phyloP scores from a whole-genome alignment of 2,113 vertebrate species.

The Limanda limanda region DNA sequence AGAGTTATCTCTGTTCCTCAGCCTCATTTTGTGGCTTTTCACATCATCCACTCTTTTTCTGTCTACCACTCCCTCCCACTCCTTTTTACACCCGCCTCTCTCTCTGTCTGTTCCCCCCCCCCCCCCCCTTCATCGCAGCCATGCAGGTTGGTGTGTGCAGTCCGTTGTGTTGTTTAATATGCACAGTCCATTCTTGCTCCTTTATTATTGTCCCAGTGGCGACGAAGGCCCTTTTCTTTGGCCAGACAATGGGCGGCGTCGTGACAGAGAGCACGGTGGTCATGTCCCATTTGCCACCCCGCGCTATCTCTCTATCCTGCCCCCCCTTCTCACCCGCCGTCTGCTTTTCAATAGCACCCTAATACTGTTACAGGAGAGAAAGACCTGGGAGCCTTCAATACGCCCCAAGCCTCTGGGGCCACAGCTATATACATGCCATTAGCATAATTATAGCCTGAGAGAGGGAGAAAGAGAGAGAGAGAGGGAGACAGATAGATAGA shows the following conservation, averaged over 20 bases:
- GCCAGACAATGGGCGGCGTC: slow-evolving; percentile 80
- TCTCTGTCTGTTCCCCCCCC: slow-evolving; percentile 43
- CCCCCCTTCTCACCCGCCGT: slow-evolving; percentile 72
- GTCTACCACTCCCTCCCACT: slow-evolving; percentile 42
- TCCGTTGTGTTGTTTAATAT: slow-evolving; percentile 80
- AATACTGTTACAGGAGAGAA: slow-evolving; percentile 87
- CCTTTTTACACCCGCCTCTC: slow-evolving; percentile 44
- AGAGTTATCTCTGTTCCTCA: slow-evolving; percentile 40
- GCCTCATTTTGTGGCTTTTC: slow-evolving; percentile 47
- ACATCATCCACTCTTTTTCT: slow-evolving; percentile 44
- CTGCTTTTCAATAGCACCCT: slow-evolving; percentile 84
- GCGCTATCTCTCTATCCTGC: slow-evolving; percentile 83
- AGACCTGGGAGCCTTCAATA: slow-evolving; percentile 91
- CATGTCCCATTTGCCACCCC: slow-evolving; percentile 84
- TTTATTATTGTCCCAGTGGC: slow-evolving; percentile 79
- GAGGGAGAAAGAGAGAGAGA: slow-evolving; percentile 58
- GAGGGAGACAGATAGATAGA: slow-evolving; percentile 37
- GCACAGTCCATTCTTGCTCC: slow-evolving; percentile 70
- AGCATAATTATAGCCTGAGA: slow-evolving; percentile 96
- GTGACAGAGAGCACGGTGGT: slow-evolving; percentile 78
- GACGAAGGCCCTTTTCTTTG: slow-evolving; percentile 79
- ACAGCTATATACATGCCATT: slow-evolving; percentile 98
- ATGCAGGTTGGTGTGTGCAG: slow-evolving; percentile 65
- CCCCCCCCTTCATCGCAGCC: slow-evolving; percentile 55
- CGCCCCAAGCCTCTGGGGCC: slow-evolving; percentile 91